Evolutionary conservation across 2,113 vertebrate genomes (phyloP).

Genomic region (Pungitius pungitius): DNA sequence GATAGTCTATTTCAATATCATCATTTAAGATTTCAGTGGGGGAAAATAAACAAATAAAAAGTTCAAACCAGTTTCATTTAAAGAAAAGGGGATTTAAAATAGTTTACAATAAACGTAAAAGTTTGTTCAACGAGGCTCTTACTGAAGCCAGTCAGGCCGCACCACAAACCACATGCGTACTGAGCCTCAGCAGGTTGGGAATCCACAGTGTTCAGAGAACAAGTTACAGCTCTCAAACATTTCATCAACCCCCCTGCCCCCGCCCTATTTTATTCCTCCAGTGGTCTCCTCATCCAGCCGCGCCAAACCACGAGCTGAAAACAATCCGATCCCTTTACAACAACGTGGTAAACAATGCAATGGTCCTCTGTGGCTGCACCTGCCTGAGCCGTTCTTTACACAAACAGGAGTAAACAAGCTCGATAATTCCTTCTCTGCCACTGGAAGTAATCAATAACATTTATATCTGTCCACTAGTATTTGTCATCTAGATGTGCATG

Average conservation of each 20-base stretch:
- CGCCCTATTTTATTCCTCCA: background rate
- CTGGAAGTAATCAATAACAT: background rate
- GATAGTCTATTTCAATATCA: background rate
- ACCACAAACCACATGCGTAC: conserved; percentile 53
- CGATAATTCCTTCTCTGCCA: conserved; percentile 16
- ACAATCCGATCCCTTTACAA: conserved; percentile 7
- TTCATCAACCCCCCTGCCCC: conserved; percentile 5
- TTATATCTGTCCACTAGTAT: background rate
- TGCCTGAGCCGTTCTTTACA: conserved; percentile 12
- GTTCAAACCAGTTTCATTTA: background rate
- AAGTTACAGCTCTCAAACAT: conserved; percentile 29
- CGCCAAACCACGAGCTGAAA: conserved; percentile 37
- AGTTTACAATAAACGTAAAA: no score
- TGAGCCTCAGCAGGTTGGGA: conserved; percentile 34
- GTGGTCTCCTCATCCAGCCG: background rate
- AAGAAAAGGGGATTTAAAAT: background rate
- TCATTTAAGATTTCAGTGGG: background rate
- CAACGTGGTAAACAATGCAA: background rate
- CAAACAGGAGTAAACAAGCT: background rate
- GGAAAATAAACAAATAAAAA: background rate
- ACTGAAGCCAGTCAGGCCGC: conserved; percentile 32
- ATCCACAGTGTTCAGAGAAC: background rate
- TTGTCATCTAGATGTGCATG: background rate
- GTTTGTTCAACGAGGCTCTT: conserved; percentile 20
- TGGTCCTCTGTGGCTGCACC: conserved; percentile 27